Evolutionary conservation across 1,140 invertebrate genomes (phyloP).

Genomic region (Nautilus pompilius): DNA sequence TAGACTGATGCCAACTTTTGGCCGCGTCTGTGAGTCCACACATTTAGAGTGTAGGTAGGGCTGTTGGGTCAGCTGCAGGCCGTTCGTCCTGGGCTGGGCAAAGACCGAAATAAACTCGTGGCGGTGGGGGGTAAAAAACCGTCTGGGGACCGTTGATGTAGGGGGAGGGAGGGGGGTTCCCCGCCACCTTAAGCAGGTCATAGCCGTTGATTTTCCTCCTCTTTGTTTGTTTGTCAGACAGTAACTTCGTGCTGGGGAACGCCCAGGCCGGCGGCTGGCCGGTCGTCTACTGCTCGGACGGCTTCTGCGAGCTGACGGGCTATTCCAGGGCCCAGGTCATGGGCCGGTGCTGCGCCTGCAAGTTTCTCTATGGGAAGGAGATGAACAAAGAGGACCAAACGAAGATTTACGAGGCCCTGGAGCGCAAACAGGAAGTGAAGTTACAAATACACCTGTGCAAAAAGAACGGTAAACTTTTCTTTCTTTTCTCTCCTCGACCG

Average conservation of each 20-base stretch:
- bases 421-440: conserved; percentile 87
- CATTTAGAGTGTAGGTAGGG: not conserved
- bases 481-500: no score
- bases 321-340: conserved; percentile 79
- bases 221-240: conserved; percentile 71
- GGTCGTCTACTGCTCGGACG: conserved; percentile 97
- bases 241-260: conserved; percentile 96
- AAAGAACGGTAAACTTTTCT: conserved; percentile 75
- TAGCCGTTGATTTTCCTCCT: not conserved
- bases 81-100: no score
- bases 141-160: not conserved
- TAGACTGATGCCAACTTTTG: no score
- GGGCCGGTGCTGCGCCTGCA: conserved; percentile 93
- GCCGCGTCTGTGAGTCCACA: no score
- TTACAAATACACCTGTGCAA: conserved; percentile 92
- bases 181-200: not conserved
- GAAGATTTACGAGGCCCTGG: conserved; percentile 85
- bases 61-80: no score
- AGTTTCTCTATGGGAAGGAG: conserved; percentile 89
- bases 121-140: not conserved
- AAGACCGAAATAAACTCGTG: no score
- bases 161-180: not conserved
- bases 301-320: conserved; percentile 94
- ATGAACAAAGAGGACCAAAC: conserved; percentile 83
- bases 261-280: conserved; percentile 89